Conservation (phyloP, 2,888 invertebrate genomes). For the Exocentrus adspersus region DNA sequence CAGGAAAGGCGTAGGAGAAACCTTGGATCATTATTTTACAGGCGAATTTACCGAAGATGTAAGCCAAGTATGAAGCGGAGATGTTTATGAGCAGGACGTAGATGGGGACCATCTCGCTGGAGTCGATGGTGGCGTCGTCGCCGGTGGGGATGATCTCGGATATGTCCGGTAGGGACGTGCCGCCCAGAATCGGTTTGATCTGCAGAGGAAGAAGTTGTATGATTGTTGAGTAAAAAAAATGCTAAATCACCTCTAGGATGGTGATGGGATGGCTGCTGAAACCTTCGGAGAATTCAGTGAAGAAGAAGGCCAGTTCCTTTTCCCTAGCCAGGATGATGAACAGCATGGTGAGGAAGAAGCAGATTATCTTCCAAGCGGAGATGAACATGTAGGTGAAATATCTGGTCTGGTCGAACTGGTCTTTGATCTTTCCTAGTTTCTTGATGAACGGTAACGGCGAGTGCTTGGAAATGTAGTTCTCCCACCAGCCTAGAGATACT, state of each 20-base stretch:
- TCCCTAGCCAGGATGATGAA: conserved; percentile 79
- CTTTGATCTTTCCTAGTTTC: conserved; percentile 80
- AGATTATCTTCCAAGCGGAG: conserved; percentile 89
- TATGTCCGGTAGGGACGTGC: conserved; percentile 75
- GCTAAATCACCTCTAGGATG: conserved; percentile 72
- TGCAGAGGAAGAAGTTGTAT: conserved; percentile 50
- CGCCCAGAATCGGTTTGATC: conserved; percentile 71
- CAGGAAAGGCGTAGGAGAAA: conserved; percentile 96
- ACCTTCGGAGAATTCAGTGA: conserved; percentile 77
- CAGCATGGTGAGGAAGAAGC: conserved; percentile 81
- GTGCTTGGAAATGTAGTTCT: conserved; percentile 91
- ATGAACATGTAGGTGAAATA: conserved; percentile 92
- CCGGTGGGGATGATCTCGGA: conserved; percentile 80
- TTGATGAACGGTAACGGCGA: conserved; percentile 84
- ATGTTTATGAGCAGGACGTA: conserved; percentile 85
- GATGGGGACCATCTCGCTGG: conserved; percentile 76
- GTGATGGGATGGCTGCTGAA: conserved; percentile 83
- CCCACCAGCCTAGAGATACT: conserved; percentile 95
- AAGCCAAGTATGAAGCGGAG: conserved; percentile 85
- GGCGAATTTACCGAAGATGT: conserved; percentile 94
- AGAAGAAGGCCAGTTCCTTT: conserved; percentile 80
- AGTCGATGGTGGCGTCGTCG: conserved; percentile 78
- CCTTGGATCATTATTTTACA: conserved; percentile 97
- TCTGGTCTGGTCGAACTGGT: conserved; percentile 80
- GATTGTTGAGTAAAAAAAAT: background rate